These are phyloP conservation scores for Thaumetopoea pityocampa DNA, from an alignment of 1,140 invertebrate species.

Conservation along the genomic window DNA sequence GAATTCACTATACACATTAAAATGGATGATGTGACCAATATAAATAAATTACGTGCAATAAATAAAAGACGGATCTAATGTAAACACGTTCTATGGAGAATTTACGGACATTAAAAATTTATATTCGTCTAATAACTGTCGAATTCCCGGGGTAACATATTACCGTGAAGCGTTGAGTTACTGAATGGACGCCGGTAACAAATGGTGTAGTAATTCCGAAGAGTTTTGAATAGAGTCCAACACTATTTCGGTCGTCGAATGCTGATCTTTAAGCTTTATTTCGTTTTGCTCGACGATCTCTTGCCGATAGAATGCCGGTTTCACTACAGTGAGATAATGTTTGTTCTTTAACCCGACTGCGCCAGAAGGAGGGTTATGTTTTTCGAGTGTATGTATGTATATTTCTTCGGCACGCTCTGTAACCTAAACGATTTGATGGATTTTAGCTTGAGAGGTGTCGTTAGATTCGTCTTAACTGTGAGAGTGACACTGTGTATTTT, in stretches of 20 bases:
- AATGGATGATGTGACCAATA: no score
- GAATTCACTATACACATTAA: no score
- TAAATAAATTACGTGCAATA: slow-evolving; percentile 14
- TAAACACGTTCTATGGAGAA: slow-evolving; percentile 28
- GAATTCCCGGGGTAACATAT: slow-evolving; percentile 47
- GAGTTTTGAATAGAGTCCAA: slow-evolving; percentile 73
- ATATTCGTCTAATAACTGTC: slow-evolving; percentile 44
- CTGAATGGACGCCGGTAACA: slow-evolving; percentile 66
- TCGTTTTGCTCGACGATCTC: slow-evolving; percentile 48
- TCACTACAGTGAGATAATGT: slow-evolving; percentile 37
- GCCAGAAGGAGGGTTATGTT: no score
- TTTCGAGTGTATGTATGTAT: no score
- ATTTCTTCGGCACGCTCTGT: no score
- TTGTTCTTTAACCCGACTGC: no score
- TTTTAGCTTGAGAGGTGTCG: no score
- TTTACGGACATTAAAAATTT: slow-evolving; percentile 31
- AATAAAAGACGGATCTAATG: slow-evolving; percentile 22
- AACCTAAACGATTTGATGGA: no score
- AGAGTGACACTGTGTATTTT: no score
- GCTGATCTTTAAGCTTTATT: slow-evolving; percentile 57
- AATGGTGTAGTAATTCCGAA: slow-evolving; percentile 69
- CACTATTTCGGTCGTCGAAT: slow-evolving; percentile 64
- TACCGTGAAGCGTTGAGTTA: slow-evolving; percentile 57
- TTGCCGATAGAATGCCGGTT: slow-evolving; percentile 46
- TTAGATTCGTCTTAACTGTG: no score